Evolutionary conservation across 2,113 vertebrate genomes (phyloP).

Genomic region (Irena cyanogastra): DNA sequence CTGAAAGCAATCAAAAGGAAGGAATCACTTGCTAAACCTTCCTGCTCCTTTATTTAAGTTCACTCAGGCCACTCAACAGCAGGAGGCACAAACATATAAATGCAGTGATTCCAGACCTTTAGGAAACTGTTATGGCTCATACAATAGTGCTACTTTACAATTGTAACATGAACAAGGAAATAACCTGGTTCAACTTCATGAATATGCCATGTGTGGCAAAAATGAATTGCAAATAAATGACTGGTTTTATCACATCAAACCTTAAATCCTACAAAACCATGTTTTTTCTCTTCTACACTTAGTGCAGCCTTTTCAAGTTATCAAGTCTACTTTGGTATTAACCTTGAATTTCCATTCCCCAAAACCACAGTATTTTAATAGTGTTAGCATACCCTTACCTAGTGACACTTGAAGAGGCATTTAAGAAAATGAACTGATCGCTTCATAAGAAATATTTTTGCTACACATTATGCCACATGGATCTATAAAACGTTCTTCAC

Average conservation of each 20-base stretch:
- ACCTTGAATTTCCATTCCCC: neutral
- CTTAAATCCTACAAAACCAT: neutral
- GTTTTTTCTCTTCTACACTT: neutral
- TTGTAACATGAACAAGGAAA: neutral
- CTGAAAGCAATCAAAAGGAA: neutral
- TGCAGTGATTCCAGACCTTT: neutral
- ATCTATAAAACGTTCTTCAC: neutral
- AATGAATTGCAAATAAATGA: neutral
- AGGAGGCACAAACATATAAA: neutral
- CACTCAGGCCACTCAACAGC: neutral
- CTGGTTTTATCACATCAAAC: neutral
- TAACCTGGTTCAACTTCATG: neutral
- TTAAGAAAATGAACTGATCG: neutral
- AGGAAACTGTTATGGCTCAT: neutral
- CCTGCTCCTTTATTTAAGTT: neutral
- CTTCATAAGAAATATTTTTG: neutral
- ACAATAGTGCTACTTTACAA: neutral
- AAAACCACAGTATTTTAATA: neutral
- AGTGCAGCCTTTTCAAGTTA: neutral
- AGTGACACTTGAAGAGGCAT: neutral
- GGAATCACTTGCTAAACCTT: neutral
- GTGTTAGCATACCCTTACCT: neutral
- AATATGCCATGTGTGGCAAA: neutral
- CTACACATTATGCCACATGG: neutral
- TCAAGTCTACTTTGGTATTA: neutral